Conservation (phyloP, 2,113 vertebrate species). For the Acrocephalus kingi region DNA sequence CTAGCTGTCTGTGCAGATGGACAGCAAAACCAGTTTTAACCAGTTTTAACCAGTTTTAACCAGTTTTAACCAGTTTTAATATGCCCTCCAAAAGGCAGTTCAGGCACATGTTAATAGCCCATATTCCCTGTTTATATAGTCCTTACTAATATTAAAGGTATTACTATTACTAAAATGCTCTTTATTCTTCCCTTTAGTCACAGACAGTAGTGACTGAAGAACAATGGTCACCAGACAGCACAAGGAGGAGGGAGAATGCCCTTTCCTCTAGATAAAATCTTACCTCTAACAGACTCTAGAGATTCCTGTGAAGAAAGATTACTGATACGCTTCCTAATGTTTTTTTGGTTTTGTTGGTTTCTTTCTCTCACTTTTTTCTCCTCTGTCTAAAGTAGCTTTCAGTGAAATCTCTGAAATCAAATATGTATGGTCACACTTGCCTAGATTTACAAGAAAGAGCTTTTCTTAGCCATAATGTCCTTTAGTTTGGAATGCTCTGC, state of each 20-base stretch:
- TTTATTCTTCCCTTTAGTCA: not conserved
- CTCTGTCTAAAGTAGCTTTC: not conserved
- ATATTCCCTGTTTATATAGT: not conserved
- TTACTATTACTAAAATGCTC: not conserved
- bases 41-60: too few relatives aligned
- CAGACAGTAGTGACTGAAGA: not conserved
- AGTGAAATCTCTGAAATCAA: not conserved
- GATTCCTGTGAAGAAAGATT: not conserved
- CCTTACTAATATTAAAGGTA: not conserved
- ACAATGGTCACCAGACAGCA: not conserved
- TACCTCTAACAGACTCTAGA: not conserved
- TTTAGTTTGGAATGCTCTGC: not conserved
- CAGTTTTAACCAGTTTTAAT: not conserved
- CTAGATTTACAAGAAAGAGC: not conserved
- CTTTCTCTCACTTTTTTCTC: not conserved
- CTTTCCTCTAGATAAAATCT: not conserved
- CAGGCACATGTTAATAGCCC: not conserved
- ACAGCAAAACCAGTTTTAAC: not conserved
- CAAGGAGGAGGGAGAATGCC: not conserved
- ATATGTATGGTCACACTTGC: accelerated
- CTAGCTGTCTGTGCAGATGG: not conserved
- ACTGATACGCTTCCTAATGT: not conserved
- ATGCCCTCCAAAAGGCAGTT: not conserved
- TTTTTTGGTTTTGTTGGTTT: not conserved
- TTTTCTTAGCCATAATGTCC: not conserved